Base-by-base conservation (phyloP, 2,888 invertebrate genomes). In the Mesorhabditis belari region DNA sequence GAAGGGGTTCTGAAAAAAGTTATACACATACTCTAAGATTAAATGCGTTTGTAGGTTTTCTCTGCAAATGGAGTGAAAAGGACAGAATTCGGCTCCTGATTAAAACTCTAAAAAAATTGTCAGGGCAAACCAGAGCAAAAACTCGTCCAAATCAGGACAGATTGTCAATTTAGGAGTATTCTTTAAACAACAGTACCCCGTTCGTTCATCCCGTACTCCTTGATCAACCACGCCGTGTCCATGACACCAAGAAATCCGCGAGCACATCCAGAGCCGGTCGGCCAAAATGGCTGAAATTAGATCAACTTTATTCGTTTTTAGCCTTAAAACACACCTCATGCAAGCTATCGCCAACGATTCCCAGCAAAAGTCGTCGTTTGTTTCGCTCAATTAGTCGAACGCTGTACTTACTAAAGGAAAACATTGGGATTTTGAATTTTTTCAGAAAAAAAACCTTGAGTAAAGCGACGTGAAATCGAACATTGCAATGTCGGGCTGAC, bases 401-500 rank as follows among this genome's bases (percentile, higher is more conserved):
- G n/a, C 67, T 63, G 53, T 93, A 92, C 83, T 94, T 93, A 0
- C 44, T 57, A n/a, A 35, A 35, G 44, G 96, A 96, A 27, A 95
- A 86, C 59, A 35, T 35, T n/a, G 44, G 44, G 44, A 96, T 12
- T 80, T 55, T 35, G 44, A 2, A 35, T 35, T 35, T 35, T 17
- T 17, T 35, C 12, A 35, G 44, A 17, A 35, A 35, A 35, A n/a
- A 17, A 17, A 35, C 44, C 96, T 92, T 0, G 92, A 91, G 83
- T 91, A 96, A 90, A 98, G 92, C 0, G 93, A 93, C 0, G 98
- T 98, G 82, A 98, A 98, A 84, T 98, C 98, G 83, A 98, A 98
- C 87, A 96, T 90, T 51, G 95, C 64, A 25, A 64, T 62, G 50
- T 64, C 64, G 19, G 58, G 91, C 81, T 92, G 91, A 0, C 93